These are phyloP conservation scores for Amblyraja radiata DNA, from an alignment of 2,797 vertebrate species.

Conservation along the genomic window DNA sequence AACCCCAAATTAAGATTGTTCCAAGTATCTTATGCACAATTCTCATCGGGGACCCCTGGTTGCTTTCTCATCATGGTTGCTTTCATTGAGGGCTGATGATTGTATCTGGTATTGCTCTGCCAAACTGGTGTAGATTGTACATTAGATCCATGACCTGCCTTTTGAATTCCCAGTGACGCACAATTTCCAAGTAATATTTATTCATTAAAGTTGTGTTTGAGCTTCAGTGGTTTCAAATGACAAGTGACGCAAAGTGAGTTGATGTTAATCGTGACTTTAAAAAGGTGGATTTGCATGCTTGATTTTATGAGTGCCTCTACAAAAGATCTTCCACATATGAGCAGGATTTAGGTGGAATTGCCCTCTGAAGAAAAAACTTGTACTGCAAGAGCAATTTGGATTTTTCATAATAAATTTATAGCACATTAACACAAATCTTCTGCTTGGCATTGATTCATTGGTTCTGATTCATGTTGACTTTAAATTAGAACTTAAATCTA, in stretches of 20 bases:
- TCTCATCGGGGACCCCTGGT: neutral
- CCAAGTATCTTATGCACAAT: too few species aligned
- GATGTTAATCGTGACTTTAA: neutral
- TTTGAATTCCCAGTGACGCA: constrained; percentile 8
- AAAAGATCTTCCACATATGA: neutral
- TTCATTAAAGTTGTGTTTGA: neutral
- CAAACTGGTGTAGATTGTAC: neutral
- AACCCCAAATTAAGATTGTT: neutral
- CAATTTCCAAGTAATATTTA: neutral
- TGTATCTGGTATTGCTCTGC: neutral
- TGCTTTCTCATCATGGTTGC: neutral
- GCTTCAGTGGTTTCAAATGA: constrained; percentile 13
- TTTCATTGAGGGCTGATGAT: neutral
- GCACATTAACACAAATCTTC: neutral
- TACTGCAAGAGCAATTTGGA: neutral
- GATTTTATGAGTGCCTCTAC: neutral
- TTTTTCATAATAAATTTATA: neutral
- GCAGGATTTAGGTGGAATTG: neutral
- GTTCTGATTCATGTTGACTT: neutral
- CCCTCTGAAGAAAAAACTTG: neutral
- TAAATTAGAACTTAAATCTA: neutral
- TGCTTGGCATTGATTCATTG: neutral
- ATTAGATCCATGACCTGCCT: neutral
- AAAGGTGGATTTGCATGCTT: neutral
- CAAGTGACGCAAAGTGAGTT: neutral